Percentiles rank a stretch among this genome's conserved stretches.
These are phyloP conservation scores for Furcifer pardalis DNA, from an alignment of 2,797 vertebrate species.

Conservation along the genomic window DNA sequence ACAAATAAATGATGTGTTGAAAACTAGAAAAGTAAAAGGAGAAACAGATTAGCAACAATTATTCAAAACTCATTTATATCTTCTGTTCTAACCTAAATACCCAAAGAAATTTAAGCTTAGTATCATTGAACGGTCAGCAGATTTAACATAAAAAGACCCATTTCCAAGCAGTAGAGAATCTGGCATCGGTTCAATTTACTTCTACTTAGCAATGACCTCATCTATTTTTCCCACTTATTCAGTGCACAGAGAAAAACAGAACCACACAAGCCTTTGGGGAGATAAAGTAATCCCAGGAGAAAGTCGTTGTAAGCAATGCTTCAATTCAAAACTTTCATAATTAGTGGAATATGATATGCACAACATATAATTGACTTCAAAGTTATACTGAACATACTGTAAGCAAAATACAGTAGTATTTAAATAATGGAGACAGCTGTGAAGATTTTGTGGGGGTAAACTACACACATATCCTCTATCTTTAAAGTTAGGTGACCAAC, in stretches of 20 bases:
- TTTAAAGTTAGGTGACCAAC: background rate
- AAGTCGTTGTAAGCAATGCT: background rate
- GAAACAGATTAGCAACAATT: background rate
- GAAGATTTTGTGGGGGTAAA: background rate
- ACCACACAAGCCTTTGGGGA: background rate
- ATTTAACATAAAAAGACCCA: background rate
- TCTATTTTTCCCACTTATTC: background rate
- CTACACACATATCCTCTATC: background rate
- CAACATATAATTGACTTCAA: background rate
- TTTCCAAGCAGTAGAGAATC: background rate
- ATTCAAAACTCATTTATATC: background rate
- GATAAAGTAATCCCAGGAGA: background rate
- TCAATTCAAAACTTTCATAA: background rate
- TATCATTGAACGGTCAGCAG: background rate
- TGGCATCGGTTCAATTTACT: background rate
- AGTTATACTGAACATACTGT: background rate
- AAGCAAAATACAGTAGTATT: background rate
- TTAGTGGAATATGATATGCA: background rate
- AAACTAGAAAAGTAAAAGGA: conserved; percentile 47
- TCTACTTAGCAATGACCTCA: background rate
- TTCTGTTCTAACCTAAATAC: background rate
- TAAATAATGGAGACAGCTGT: background rate
- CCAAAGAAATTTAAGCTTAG: background rate
- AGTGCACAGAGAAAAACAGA: background rate
- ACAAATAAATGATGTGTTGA: conserved; percentile 40